Conservation (phyloP, 1,140 invertebrate genomes). For the Paracyclopina nana region DNA sequence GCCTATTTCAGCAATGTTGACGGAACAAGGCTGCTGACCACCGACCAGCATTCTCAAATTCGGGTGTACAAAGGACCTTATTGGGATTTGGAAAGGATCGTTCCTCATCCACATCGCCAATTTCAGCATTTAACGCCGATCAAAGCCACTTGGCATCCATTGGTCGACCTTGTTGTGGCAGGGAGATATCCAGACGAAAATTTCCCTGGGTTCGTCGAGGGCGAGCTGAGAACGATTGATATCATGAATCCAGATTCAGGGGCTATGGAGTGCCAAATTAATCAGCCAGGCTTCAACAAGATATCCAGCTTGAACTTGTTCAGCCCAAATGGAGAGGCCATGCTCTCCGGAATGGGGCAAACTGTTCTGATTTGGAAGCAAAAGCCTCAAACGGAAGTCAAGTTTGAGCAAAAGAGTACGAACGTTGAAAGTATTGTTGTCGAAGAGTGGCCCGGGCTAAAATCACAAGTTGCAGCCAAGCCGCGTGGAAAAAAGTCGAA, state of each 20-base stretch:
- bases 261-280: slow-evolving; percentile 21
- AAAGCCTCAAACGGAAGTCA: no score
- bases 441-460: neutral
- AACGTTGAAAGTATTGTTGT: neutral
- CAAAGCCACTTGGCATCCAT: slow-evolving; percentile 28
- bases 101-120: slow-evolving; percentile 27
- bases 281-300: slow-evolving; percentile 20
- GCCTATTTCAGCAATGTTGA: slow-evolving; percentile 20
- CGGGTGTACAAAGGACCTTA: slow-evolving; percentile 24
- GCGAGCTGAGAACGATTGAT: slow-evolving; percentile 24
- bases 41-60: slow-evolving; percentile 25
- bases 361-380: slow-evolving; percentile 1
- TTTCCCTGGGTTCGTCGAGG: slow-evolving; percentile 18
- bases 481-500: no score
- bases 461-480: no score
- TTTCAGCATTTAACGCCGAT: slow-evolving; percentile 28
- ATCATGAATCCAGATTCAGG: slow-evolving; percentile 24
- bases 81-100: slow-evolving; percentile 24
- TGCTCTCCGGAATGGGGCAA: slow-evolving; percentile 24
- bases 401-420: slow-evolving; percentile 20
- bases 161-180: slow-evolving; percentile 26
- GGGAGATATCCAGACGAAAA: slow-evolving; percentile 26
- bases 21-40: slow-evolving; percentile 26
- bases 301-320: slow-evolving; percentile 24
- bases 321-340: slow-evolving; percentile 21